Conservation (phyloP, 1,140 invertebrate species). For the Microplitis mediator region DNA sequence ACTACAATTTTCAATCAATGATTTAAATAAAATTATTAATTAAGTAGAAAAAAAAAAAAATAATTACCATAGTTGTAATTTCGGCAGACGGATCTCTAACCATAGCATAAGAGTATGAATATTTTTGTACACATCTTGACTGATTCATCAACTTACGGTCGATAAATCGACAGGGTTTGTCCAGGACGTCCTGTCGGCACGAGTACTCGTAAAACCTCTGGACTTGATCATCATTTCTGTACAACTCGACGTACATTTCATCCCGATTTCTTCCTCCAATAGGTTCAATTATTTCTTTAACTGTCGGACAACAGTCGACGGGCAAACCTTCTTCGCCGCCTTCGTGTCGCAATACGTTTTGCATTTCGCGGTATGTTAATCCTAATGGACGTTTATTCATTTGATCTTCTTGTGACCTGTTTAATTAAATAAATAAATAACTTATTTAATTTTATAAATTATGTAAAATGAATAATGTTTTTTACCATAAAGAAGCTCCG, state of each 20-base stretch:
- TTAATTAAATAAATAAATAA: background rate
- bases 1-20: background rate
- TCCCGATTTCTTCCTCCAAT: conserved; percentile 75
- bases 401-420: conserved; percentile 16
- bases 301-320: conserved; percentile 81
- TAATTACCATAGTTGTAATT: background rate
- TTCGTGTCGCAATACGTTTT: conserved; percentile 67
- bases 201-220: conserved; percentile 82
- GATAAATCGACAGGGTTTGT: conserved; percentile 78
- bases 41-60: conserved; percentile 21
- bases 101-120: conserved; percentile 84
- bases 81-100: conserved; percentile 60
- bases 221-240: conserved; percentile 69
- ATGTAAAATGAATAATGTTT: conserved; percentile 21
- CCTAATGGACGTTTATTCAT: conserved; percentile 25
- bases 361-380: conserved; percentile 66
- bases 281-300: conserved; percentile 78
- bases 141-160: conserved; percentile 71
- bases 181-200: conserved; percentile 72
- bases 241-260: conserved; percentile 77
- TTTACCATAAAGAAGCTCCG: conserved; percentile 49
- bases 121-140: conserved; percentile 81
- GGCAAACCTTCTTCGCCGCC: conserved; percentile 61
- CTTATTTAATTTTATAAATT: conserved; percentile 1
- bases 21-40: background rate